Conservation (phyloP, 2,888 invertebrate genomes). For the Gymnosoma rotundatum region DNA sequence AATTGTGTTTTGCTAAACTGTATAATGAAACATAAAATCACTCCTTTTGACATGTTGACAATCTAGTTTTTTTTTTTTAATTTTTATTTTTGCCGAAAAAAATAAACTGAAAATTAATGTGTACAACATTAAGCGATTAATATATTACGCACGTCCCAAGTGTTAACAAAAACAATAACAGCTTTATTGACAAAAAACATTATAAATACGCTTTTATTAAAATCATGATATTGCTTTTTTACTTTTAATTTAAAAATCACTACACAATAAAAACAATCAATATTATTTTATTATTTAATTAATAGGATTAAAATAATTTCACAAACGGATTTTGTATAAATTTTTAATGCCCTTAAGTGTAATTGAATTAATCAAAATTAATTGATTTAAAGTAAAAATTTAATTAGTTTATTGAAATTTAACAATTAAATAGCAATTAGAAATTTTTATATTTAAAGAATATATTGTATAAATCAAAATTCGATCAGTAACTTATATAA, state of each 20-base stretch:
- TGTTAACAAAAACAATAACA: slow-evolving; percentile 34
- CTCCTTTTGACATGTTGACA: slow-evolving; percentile 19
- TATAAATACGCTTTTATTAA: slow-evolving; percentile 5
- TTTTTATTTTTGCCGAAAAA: not conserved
- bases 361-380: not conserved
- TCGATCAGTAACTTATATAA: too few species aligned
- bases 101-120: slow-evolving; percentile 30
- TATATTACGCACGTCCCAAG: slow-evolving; percentile 36
- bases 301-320: slow-evolving; percentile 8
- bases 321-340: not conserved
- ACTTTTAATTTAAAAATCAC: not conserved
- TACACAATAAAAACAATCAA: not conserved
- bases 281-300: slow-evolving; percentile 1
- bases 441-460: too few species aligned
- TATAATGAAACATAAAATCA: slow-evolving; percentile 13
- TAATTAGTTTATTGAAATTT: too few species aligned
- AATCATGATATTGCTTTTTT: slow-evolving; percentile 8
- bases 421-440: too few species aligned
- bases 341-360: not conserved
- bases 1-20: slow-evolving; percentile 23
- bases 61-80: not conserved
- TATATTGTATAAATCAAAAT: too few species aligned
- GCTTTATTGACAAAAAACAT: slow-evolving; percentile 13
- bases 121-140: slow-evolving; percentile 8
- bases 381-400: too few species aligned